Evolutionary conservation across 2,888 invertebrate species (phyloP).

Genomic region (Hirtodrosophila alboralis): DNA sequence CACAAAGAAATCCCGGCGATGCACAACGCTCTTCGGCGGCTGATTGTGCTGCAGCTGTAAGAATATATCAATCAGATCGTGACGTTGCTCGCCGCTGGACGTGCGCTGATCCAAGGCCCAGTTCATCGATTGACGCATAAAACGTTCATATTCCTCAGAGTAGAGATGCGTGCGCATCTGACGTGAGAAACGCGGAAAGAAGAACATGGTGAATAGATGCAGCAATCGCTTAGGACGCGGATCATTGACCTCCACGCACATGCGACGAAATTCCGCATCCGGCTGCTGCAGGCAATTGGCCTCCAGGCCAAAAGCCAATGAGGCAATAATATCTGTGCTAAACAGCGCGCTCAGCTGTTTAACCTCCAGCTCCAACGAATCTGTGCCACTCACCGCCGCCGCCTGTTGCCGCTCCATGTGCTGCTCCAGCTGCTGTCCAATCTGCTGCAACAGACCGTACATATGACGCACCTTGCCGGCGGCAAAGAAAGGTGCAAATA

Average conservation of each 20-base stretch:
- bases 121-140: conserved; percentile 83
- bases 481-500: conserved; percentile 84
- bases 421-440: conserved; percentile 75
- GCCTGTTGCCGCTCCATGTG: conserved; percentile 57
- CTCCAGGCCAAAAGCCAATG: conserved; percentile 84
- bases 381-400: not conserved
- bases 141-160: conserved; percentile 73
- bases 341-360: conserved; percentile 80
- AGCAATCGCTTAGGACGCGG: conserved; percentile 76
- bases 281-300: conserved; percentile 84
- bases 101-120: conserved; percentile 83
- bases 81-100: conserved; percentile 79
- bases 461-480: conserved; percentile 81
- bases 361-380: conserved; percentile 63
- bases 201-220: conserved; percentile 83
- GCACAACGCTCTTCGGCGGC: conserved; percentile 52
- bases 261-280: conserved; percentile 82
- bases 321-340: conserved; percentile 84
- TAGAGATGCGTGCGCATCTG: conserved; percentile 76
- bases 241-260: conserved; percentile 83
- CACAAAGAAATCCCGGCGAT: conserved; percentile 73
- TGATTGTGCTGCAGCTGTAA: conserved; percentile 81
- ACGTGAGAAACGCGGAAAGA: conserved; percentile 81
- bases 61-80: conserved; percentile 85
- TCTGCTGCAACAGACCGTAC: conserved; percentile 75